Conservation (phyloP, 2,888 invertebrate species). For the Drosophila cracens region DNA sequence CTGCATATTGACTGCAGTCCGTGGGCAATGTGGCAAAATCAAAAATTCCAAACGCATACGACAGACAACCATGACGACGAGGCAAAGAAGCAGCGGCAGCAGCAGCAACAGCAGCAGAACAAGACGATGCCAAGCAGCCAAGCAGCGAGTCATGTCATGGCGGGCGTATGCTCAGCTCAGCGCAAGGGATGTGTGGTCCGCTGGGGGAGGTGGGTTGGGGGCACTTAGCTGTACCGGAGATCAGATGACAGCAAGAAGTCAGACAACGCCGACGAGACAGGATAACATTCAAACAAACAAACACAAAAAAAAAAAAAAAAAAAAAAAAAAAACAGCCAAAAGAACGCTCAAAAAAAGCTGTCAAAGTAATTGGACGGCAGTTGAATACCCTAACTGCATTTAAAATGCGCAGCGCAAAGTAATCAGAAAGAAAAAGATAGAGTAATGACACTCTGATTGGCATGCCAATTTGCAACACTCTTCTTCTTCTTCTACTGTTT, state of each 20-base stretch:
- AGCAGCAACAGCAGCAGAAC: slow-evolving; percentile 5
- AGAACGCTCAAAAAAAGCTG: slow-evolving; percentile 20
- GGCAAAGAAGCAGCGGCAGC: slow-evolving; percentile 10
- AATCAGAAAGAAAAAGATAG: neutral
- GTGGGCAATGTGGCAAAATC: slow-evolving; percentile 77
- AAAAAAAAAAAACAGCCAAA: neutral
- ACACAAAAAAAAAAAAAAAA: slow-evolving; percentile 9
- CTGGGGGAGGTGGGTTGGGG: neutral
- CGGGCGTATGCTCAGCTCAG: slow-evolving; percentile 43
- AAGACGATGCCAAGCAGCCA: slow-evolving; percentile 25
- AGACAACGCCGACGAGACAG: slow-evolving; percentile 59
- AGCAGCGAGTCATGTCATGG: slow-evolving; percentile 64
- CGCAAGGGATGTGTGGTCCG: neutral
- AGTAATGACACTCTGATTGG: neutral
- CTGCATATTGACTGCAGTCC: slow-evolving; percentile 71
- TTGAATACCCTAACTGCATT: slow-evolving; percentile 28
- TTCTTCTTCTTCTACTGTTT: neutral
- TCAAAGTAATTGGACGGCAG: slow-evolving; percentile 11
- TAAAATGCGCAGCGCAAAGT: neutral
- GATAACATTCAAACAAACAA: slow-evolving; percentile 58
- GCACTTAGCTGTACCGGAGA: slow-evolving; percentile 75
- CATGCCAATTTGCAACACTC: neutral
- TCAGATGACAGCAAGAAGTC: slow-evolving; percentile 74
- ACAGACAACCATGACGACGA: slow-evolving; percentile 70
- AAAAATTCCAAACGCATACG: slow-evolving; percentile 82